These are phyloP conservation scores for Chloroceryle amazona DNA, from an alignment of 2,797 vertebrate genomes.

Conservation along the genomic window DNA sequence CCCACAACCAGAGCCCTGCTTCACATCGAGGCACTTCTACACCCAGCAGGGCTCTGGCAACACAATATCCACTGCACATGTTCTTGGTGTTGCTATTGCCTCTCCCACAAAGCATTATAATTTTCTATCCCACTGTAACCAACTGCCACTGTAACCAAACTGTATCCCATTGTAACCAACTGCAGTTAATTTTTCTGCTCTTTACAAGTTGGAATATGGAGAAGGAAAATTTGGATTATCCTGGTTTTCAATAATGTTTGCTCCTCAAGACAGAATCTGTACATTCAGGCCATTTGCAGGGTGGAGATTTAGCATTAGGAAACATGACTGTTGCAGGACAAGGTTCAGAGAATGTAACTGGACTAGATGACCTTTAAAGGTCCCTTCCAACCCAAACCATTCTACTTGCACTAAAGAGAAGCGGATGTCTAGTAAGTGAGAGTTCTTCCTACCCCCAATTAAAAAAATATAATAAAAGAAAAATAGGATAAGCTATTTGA, in stretches of 20 bases:
- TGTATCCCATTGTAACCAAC: not conserved
- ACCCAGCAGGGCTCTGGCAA: too few species aligned
- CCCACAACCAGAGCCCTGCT: not conserved
- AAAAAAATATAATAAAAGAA: not conserved
- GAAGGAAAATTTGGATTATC: not conserved
- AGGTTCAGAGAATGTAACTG: constrained; percentile 45
- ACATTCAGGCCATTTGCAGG: not conserved
- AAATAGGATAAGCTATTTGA: not conserved
- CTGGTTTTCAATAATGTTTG: constrained; percentile 14
- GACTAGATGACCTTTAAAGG: not conserved
- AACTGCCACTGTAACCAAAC: too few species aligned
- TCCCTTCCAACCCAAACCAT: not conserved
- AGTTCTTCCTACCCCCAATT: not conserved
- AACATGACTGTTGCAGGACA: constrained; percentile 15
- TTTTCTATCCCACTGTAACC: not conserved
- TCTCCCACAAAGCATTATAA: not conserved
- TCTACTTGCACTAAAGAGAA: constrained; percentile 1
- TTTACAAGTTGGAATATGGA: not conserved
- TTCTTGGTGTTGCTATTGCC: not conserved
- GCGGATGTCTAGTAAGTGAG: not conserved
- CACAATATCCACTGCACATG: rapidly evolving
- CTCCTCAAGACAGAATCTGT: not conserved
- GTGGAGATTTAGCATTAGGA: constrained; percentile 46
- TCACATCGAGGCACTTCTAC: rapidly evolving
- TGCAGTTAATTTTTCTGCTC: not conserved